Base-by-base conservation (phyloP, 2,888 invertebrate species). In the Tinea trinotella region DNA sequence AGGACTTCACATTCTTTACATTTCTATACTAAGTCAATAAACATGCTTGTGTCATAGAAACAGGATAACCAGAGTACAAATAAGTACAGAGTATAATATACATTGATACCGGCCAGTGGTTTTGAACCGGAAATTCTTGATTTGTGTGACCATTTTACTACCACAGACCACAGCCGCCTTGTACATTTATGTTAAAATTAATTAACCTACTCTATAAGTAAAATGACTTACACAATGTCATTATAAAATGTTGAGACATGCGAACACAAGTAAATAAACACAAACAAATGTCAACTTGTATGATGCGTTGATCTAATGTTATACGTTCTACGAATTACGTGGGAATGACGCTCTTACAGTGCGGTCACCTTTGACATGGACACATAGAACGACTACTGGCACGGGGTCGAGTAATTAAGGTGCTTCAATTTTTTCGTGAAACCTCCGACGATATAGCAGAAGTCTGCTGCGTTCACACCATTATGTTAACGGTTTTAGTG, bases 311-410 rank as follows among this genome's bases (percentile, higher is more conserved):
- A 15, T 40, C 13, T 40, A 40, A 40, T 15, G 40, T 40, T 40
- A 6, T 15, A 6, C 10, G 19, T 54, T 54, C 54, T 22, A n/a
- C 30, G 54, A 53, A 54, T 36, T 55, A 62, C 66, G 63, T 77
- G 77, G 72, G 77, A 78, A 74, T 65, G 56, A 19, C 18, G 46
- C 30, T 17, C 44, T 7, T 59, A 59, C 60, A 57, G 55, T 62
- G 59, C 63, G 60, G 57, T 58, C 67, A 77, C 77, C 78, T 81
- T 75, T 80, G 79, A 79, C 80, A 68, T 64, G 60, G 61, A 60
- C 59, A 54, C 59, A 62, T 58, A 60, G 61, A 71, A 70, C 65
- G 63, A 62, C 63, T 62, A 64, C 60, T 65, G 70, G 64, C 67
- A 63, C 64, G 60, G 59, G 61, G 59, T 55, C 59, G 57, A 62